These are phyloP conservation scores for Alloplasta piceator DNA, from an alignment of 2,888 invertebrate species.

Conservation along the genomic window DNA sequence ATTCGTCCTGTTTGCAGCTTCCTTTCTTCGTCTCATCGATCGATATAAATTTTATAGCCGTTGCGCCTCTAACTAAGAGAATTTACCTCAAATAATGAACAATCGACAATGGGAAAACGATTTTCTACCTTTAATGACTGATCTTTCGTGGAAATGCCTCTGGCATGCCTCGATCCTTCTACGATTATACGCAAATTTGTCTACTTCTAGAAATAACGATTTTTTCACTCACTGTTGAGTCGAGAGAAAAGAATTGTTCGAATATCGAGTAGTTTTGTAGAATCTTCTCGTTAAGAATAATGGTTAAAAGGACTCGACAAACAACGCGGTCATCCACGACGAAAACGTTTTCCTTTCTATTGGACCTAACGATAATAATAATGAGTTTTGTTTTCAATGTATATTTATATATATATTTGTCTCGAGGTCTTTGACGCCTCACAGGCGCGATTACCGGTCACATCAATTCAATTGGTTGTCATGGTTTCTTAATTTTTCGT, in stretches of 20 bases:
- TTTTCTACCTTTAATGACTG: constrained; percentile 21
- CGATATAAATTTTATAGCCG: constrained; percentile 17
- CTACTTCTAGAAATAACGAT: constrained; percentile 30
- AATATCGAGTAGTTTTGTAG: constrained; percentile 4
- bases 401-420: neutral
- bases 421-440: constrained; percentile 49
- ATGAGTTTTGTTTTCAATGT: constrained; percentile 32
- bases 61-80: neutral
- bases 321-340: constrained; percentile 52
- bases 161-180: constrained; percentile 6
- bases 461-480: constrained; percentile 30
- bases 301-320: constrained; percentile 19
- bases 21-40: neutral
- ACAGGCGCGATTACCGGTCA: constrained; percentile 31
- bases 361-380: constrained; percentile 35
- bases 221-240: neutral
- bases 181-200: constrained; percentile 45
- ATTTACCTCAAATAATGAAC: too few relatives aligned
- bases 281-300: neutral
- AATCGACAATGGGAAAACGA: constrained; percentile 6
- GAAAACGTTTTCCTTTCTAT: constrained; percentile 17
- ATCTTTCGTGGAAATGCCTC: constrained; percentile 46
- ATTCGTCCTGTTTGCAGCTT: constrained; percentile 44
- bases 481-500: constrained; percentile 56
- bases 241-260: constrained; percentile 25